Conservation (phyloP, 2,113 vertebrate species). For the Cebidichthys violaceus region DNA sequence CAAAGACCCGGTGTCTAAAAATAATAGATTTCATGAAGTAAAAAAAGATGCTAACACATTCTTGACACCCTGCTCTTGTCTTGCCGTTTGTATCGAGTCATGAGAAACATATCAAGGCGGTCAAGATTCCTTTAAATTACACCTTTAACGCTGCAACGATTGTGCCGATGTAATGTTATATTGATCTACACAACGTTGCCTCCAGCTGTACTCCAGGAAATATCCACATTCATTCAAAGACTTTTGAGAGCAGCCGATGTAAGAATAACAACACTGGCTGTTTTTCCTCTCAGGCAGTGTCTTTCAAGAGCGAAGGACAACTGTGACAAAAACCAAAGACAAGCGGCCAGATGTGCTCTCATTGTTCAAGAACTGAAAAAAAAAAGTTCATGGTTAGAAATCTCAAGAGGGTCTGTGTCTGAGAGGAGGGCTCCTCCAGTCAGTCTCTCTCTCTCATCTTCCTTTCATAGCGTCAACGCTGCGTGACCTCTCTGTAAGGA, state of each 20-base stretch:
- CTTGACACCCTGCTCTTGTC: conserved; percentile 23
- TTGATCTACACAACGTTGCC: conserved; percentile 52
- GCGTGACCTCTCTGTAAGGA: conserved; percentile 88
- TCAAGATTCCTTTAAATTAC: conserved; percentile 8
- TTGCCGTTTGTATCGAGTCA: conserved; percentile 17
- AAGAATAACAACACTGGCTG: conserved; percentile 57
- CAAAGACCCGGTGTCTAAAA: conserved; percentile 46
- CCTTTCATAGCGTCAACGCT: conserved; percentile 83
- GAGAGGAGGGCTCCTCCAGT: conserved; percentile 52
- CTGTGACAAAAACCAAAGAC: conserved; percentile 65
- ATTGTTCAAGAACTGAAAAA: conserved; percentile 69
- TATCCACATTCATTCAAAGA: conserved; percentile 45
- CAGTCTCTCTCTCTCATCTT: conserved; percentile 83
- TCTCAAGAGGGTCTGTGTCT: conserved; percentile 53
- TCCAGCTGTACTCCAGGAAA: conserved; percentile 56
- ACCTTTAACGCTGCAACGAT: conserved; percentile 43
- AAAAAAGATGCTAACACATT: conserved; percentile 25
- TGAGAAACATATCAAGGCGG: conserved; percentile 3
- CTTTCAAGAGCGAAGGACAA: conserved; percentile 73
- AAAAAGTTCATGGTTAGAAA: conserved; percentile 63
- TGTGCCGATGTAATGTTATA: conserved; percentile 26
- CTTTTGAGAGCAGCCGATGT: conserved; percentile 42
- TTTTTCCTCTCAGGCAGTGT: conserved; percentile 55
- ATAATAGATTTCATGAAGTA: conserved; percentile 27
- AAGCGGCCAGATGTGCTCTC: conserved; percentile 69